Evolutionary conservation across 2,888 invertebrate species (phyloP).

Genomic region (Rhyacophila evoluta): DNA sequence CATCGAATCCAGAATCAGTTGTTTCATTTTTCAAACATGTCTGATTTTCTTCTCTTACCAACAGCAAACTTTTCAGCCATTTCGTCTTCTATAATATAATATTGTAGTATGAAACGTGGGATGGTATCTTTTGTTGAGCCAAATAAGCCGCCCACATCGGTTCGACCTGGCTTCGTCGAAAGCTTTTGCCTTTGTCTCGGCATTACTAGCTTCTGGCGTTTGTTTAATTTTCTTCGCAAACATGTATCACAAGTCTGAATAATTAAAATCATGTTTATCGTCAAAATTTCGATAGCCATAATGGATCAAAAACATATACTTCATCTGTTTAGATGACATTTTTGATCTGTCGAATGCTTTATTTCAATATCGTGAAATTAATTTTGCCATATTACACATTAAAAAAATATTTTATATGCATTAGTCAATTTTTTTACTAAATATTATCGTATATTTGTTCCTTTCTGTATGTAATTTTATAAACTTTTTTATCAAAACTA

Average conservation of each 20-base stretch:
- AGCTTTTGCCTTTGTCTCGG: slow-evolving; percentile 9
- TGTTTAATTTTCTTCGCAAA: slow-evolving; percentile 15
- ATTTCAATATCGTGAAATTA: too few relatives aligned
- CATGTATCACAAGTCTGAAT: slow-evolving; percentile 8
- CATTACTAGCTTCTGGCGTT: neutral
- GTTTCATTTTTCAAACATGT: neutral
- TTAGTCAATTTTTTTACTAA: too few relatives aligned
- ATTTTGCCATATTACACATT: too few relatives aligned
- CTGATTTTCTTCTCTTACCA: neutral
- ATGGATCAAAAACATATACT: neutral
- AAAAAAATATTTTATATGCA: too few relatives aligned
- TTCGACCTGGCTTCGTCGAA: neutral
- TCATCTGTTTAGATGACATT: too few relatives aligned
- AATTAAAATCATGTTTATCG: slow-evolving; percentile 15
- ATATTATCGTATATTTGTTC: too few relatives aligned
- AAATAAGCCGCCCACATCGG: neutral
- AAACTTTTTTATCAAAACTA: too few relatives aligned
- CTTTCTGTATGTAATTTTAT: too few relatives aligned
- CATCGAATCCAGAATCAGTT: neutral
- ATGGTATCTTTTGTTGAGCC: neutral
- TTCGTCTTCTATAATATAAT: neutral
- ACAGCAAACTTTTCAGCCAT: neutral
- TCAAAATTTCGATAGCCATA: neutral
- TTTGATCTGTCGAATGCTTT: too few relatives aligned
- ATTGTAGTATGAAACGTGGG: neutral